Conservation (phyloP, 2,113 vertebrate genomes). For the Bothrops jararaca region DNA sequence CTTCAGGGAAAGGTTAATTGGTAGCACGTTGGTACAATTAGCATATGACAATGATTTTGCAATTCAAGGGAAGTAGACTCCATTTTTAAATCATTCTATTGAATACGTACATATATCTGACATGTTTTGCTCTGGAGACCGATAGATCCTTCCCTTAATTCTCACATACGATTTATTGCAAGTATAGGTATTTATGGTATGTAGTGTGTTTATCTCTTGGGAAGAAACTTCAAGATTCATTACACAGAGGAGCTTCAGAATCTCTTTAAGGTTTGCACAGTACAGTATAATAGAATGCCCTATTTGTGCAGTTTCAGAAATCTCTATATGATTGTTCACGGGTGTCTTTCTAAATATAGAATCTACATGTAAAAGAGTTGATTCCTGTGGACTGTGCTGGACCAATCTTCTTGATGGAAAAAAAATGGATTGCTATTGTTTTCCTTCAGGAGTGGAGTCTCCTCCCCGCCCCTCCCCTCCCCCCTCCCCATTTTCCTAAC, state of each 20-base stretch:
- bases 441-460: neutral
- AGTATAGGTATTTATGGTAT: neutral
- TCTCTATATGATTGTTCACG: neutral
- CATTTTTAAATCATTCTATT: neutral
- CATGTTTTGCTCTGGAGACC: neutral
- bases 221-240: neutral
- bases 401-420: neutral
- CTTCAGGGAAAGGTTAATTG: slow-evolving; percentile 25
- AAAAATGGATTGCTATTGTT: neutral
- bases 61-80: neutral
- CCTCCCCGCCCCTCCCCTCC: neutral
- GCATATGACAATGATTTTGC: slow-evolving; percentile 9
- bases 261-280: neutral
- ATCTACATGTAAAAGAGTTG: neutral
- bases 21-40: neutral
- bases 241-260: neutral
- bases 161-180: neutral
- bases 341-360: neutral
- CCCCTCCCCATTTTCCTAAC: neutral
- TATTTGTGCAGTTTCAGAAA: neutral
- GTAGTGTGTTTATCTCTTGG: neutral
- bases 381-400: neutral
- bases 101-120: neutral
- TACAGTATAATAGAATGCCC: neutral
- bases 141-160: neutral